Evolutionary conservation across 2,113 vertebrate genomes (phyloP).

Genomic region (Spermophilus dauricus): DNA sequence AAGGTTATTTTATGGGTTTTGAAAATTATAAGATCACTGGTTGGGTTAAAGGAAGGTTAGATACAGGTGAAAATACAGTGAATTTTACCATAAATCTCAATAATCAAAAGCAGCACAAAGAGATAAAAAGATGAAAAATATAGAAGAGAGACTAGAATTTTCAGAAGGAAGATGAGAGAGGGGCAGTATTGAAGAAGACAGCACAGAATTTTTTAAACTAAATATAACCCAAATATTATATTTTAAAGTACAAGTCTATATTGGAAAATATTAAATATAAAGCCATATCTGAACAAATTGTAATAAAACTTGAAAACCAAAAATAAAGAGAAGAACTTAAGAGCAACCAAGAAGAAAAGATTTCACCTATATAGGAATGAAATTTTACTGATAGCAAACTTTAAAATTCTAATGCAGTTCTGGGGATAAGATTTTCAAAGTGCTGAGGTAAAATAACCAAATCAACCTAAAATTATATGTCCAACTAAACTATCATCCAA

Average conservation of each 20-base stretch:
- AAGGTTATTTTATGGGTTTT: background rate
- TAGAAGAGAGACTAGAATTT: background rate
- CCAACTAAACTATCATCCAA: background rate
- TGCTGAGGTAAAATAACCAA: background rate
- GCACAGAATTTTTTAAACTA: background rate
- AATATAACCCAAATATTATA: background rate
- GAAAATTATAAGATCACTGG: constrained; percentile 14
- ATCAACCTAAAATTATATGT: background rate
- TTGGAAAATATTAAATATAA: background rate
- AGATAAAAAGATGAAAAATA: background rate
- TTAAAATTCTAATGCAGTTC: background rate
- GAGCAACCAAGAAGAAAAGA: background rate
- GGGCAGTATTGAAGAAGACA: background rate
- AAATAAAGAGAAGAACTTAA: background rate
- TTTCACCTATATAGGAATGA: background rate
- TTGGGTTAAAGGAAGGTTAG: background rate
- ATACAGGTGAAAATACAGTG: background rate
- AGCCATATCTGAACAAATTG: background rate
- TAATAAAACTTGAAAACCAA: background rate
- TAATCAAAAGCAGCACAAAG: background rate
- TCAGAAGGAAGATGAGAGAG: background rate
- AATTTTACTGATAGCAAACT: background rate
- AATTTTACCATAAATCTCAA: background rate
- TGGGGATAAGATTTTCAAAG: background rate
- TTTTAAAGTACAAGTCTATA: background rate